Percentiles rank a stretch among this genome's conserved stretches.
Conservation (phyloP, 2,113 vertebrate species). For the Passer domesticus region DNA sequence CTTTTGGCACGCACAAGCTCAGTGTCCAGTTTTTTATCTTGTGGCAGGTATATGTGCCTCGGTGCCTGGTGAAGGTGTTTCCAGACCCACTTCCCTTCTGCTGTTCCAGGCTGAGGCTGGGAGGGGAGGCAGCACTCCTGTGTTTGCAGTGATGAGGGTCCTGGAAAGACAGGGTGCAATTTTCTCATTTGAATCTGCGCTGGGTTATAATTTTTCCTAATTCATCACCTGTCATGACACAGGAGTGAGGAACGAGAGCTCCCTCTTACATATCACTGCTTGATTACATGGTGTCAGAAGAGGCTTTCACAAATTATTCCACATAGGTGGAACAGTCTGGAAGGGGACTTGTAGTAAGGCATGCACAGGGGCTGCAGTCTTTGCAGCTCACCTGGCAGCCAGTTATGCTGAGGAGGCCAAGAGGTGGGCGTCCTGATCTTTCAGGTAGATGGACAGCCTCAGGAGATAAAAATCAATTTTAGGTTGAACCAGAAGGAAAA, state of each 20-base stretch:
- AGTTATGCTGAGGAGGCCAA: background rate
- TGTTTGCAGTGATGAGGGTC: background rate
- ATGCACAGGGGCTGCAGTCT: background rate
- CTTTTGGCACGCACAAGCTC: background rate
- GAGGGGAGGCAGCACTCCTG: background rate
- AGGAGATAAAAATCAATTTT: background rate
- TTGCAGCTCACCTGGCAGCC: background rate
- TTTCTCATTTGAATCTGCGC: conserved; percentile 49
- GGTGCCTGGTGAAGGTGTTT: accelerated
- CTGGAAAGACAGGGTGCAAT: conserved; percentile 35
- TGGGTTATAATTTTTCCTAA: conserved; percentile 58
- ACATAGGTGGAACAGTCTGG: background rate
- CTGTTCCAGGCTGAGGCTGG: background rate
- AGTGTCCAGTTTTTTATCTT: accelerated
- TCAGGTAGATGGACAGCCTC: accelerated
- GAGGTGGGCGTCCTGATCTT: background rate
- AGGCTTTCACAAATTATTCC: conserved; percentile 35
- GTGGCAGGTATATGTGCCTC: accelerated
- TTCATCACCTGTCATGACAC: conserved; percentile 31
- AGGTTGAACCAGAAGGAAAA: background rate
- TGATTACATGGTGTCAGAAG: conserved; percentile 54
- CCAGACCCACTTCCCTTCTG: background rate
- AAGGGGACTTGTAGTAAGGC: background rate
- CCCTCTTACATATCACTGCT: conserved; percentile 16
- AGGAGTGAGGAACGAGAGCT: conserved; percentile 13